Conservation (phyloP, 2,888 invertebrate genomes). For the Ophion ellenae region DNA sequence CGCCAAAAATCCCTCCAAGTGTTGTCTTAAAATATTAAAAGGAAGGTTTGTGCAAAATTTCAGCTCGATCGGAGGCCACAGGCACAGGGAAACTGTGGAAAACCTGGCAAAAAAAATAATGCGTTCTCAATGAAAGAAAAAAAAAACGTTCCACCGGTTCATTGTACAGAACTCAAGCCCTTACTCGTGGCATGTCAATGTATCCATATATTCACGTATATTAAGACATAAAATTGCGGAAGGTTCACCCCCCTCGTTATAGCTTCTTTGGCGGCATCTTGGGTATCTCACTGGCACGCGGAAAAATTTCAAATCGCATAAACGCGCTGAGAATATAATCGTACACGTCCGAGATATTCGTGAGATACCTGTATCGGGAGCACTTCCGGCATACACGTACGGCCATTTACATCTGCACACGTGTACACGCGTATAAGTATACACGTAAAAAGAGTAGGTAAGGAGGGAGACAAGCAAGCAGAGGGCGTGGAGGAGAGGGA, state of each 20-base stretch:
- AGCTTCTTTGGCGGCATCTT: neutral
- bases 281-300: constrained; percentile 16
- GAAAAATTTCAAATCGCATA: constrained; percentile 52
- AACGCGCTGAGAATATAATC: constrained; percentile 51
- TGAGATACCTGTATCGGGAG: constrained; percentile 9
- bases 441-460: neutral
- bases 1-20: no score
- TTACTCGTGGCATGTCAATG: neutral
- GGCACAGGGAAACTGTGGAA: no score
- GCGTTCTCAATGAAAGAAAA: no score
- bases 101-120: no score
- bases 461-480: neutral
- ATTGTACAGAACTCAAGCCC: no score
- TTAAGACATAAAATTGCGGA: constrained; percentile 9
- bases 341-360: constrained; percentile 44
- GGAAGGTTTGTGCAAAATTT: no score
- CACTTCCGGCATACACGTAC: neutral
- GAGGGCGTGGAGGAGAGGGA: neutral
- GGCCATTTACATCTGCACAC: neutral
- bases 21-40: no score
- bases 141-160: no score
- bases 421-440: neutral
- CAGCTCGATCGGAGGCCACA: no score
- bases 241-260: neutral
- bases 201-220: constrained; percentile 22